Percentiles rank a stretch among this genome's conserved stretches.
Evolutionary conservation across 2,888 invertebrate species (phyloP).

Genomic region (Allolobophora icterica): DNA sequence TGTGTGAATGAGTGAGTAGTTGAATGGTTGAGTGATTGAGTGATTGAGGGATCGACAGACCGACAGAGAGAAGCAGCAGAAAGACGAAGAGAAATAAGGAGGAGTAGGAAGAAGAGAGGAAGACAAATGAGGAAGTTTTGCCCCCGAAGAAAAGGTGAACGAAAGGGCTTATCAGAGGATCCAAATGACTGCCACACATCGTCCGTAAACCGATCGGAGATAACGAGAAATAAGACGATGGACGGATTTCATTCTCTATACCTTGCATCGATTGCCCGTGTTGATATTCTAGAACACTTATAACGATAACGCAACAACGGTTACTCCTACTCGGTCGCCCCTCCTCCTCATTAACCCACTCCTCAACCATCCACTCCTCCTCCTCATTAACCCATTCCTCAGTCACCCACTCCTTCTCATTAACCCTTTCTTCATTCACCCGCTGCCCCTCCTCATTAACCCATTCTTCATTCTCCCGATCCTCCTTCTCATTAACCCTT

Average conservation of each 20-base stretch:
- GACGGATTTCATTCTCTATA: background rate
- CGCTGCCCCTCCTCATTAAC: background rate
- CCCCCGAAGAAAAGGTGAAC: background rate
- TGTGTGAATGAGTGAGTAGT: too few relatives aligned
- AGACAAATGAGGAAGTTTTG: background rate
- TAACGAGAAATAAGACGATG: background rate
- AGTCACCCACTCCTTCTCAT: background rate
- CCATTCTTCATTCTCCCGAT: background rate
- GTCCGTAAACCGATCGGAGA: background rate
- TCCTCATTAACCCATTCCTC: background rate
- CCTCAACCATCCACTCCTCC: too few relatives aligned
- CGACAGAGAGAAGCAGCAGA: background rate
- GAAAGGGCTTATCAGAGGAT: background rate
- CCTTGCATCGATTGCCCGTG: background rate
- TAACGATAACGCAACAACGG: background rate
- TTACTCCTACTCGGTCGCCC: background rate
- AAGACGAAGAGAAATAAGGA: background rate
- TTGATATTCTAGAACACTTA: background rate
- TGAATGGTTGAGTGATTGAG: background rate
- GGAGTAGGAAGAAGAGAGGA: background rate
- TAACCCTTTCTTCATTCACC: background rate
- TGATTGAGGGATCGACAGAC: background rate
- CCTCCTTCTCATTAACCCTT: background rate
- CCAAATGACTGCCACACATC: background rate
- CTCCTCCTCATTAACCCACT: too few relatives aligned